Conservation (phyloP, 2,797 vertebrate genomes). For the Pseudochromis fuscus region DNA sequence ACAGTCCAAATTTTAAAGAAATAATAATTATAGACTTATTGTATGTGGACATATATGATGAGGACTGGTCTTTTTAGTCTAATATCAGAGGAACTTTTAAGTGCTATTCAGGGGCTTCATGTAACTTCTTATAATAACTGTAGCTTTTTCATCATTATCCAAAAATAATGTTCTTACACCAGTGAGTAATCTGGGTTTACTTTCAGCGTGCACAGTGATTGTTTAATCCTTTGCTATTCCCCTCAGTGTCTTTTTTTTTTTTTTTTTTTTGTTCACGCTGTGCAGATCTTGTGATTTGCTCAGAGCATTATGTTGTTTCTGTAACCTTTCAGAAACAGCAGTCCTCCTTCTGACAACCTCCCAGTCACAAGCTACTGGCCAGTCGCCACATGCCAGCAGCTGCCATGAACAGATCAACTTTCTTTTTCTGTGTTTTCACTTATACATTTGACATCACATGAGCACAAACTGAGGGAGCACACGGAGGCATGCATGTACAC, state of each 20-base stretch:
- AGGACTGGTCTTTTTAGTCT: background rate
- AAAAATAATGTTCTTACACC: constrained; percentile 42
- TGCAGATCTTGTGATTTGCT: constrained; percentile 87
- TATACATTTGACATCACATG: constrained; percentile 67
- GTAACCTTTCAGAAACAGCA: constrained; percentile 85
- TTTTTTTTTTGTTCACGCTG: constrained; percentile 34
- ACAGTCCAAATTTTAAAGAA: background rate
- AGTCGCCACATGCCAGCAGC: constrained; percentile 79
- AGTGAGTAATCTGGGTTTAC: constrained; percentile 35
- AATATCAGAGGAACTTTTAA: no score
- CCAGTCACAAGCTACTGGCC: constrained; percentile 85
- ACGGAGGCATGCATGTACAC: constrained; percentile 8
- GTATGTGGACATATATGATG: no score
- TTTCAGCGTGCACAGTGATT: constrained; percentile 34
- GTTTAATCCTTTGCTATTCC: constrained; percentile 41
- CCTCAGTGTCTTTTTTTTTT: constrained; percentile 46
- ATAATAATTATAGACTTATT: no score
- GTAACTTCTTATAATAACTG: constrained; percentile 19
- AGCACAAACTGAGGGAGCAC: constrained; percentile 22
- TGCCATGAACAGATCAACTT: constrained; percentile 65
- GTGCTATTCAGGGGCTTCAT: constrained; percentile 2
- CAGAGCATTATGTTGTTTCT: constrained; percentile 79
- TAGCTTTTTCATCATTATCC: constrained; percentile 47
- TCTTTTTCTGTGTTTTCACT: constrained; percentile 47
- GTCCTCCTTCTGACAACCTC: constrained; percentile 77